Evolutionary conservation across 2,113 vertebrate genomes (phyloP), one percentile per base, ranked within the genome.

Genomic region (Jaculus jaculus): DNA sequence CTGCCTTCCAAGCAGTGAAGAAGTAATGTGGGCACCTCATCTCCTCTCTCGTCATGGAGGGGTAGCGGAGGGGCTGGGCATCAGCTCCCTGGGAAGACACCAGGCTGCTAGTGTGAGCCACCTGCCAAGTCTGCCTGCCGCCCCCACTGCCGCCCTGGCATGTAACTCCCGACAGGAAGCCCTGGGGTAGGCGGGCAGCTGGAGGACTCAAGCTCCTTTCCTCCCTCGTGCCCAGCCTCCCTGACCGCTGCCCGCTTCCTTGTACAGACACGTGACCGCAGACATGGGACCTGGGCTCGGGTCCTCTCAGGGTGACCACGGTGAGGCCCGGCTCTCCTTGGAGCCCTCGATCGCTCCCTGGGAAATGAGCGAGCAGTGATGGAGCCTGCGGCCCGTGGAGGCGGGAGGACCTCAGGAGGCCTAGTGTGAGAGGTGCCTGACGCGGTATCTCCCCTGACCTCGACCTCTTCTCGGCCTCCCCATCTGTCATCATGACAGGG

Each of bases 41-140:
- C 77, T 69, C 80, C 37, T 47, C 8, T n/a, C 63, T 90, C 23
- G 68, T 61, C 26, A 32, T 47, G 11, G n/a, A 71, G 34, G n/a
- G 84, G 51, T 24, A 13, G 26, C 60, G 32, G 60, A 13, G 0
- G 26, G 74, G 73, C 60, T 37, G 39, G 30, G 75, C 34, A 16
- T n/a, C 60, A 51, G 60, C 77, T 77, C 54, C 54, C 71, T 1
- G 54, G 28, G 69, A 84, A 78, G 90, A 81, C 1, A 5, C 11
- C 2, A 0, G 2, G 34, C 68, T 93, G 90, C 85, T 94, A 90
- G 94, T 94, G 93, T 95, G 93, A 95, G 91, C 92, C 54, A 32
- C 84, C 93, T 96, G 90, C 92, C 92, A 84, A 96, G 82, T 84
- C 92, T 78, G 85, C 78, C 85, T 92, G 63, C 88, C 84, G 39